These are phyloP conservation scores for Narcine bancroftii DNA, from an alignment of 2,113 vertebrate species.

Conservation along the genomic window DNA sequence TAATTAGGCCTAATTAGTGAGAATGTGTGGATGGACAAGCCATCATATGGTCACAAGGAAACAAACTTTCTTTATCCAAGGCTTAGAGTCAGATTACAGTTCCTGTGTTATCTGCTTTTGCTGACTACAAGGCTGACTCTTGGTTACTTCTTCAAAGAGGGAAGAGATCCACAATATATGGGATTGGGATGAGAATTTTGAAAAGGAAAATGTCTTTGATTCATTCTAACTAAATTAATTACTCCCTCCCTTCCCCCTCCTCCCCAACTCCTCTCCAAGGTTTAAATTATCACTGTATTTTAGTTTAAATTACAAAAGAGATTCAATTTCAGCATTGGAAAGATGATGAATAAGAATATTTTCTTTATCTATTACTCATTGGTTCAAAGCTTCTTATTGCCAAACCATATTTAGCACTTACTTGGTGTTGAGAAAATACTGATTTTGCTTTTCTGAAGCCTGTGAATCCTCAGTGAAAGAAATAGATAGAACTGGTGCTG, in stretches of 20 bases:
- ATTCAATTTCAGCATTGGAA: constrained; percentile 46
- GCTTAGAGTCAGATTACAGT: constrained; percentile 98
- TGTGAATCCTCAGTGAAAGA: background rate
- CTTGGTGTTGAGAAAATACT: background rate
- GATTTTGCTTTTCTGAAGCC: background rate
- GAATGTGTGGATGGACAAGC: constrained; percentile 96
- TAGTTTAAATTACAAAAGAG: constrained; percentile 54
- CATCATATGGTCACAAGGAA: constrained; percentile 67
- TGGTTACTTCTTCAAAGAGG: constrained; percentile 73
- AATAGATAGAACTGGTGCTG: background rate
- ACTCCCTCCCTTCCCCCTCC: constrained; percentile 40
- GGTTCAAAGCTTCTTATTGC: background rate
- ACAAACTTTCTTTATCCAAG: constrained; percentile 99
- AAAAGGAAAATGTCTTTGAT: constrained; percentile 64
- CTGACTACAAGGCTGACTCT: constrained; percentile 80
- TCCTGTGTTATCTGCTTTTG: constrained; percentile 91
- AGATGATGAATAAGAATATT: constrained; percentile 33
- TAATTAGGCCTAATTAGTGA: constrained; percentile 99
- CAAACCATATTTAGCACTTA: background rate
- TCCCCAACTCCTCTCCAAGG: background rate
- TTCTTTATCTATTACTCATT: background rate
- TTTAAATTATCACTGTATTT: constrained; percentile 60
- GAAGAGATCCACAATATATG: constrained; percentile 58
- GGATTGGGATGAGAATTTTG: constrained; percentile 57
- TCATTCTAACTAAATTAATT: constrained; percentile 60